Evolutionary conservation across 2,113 vertebrate species (phyloP), one percentile per base, ranked within the genome.

Genomic region (Phylloscopus trochiloides): DNA sequence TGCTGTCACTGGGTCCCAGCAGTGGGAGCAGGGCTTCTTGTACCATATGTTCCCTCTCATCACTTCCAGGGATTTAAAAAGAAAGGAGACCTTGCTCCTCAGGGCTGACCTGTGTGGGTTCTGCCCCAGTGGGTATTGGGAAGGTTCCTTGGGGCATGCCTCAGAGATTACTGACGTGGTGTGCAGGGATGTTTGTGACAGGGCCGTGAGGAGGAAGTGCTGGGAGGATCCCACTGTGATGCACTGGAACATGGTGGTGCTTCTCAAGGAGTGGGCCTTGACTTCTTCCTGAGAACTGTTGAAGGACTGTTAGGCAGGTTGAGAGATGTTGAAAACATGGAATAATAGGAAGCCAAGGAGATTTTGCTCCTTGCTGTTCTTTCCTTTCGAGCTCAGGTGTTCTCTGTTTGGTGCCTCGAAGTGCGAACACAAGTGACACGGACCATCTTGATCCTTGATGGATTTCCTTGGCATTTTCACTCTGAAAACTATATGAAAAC

Each of bases 191-290:
- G 1, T 61, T 94, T 2, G 5, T 52, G 76, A 18, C 52, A 24
- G 68, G 57, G 38, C 29, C 43, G 1, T 17, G 55, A 42, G 62
- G 34, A 62, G 38, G 40, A 36, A 71, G 25, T 21, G 66, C 47
- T 1, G 0, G 38, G 50, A 47, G 51, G 26, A 91, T 75, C 77
- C 67, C 58, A 0, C 73, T 52, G 65, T 10, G 13, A 3, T 43
- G 32, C 59, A 5, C 29, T 8, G 63, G 29, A 86, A n/a, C 8
- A 1, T 54, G 54, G 45, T n/a, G 6, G 43, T 45, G 31, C 89
- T 92, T 95, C 47, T 92, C 61, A 4, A 78, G 67, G 76, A 94
- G 80, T 67, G 78, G 75, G 48, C 28, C 85, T 96, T 80, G 85
- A 63, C 79, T 91, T 62, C 75, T 70, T 76, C 58, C 63, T 2